phyloP scores from a whole-genome alignment of 2,797 vertebrate genomes.

The Poecilia velifera region DNA sequence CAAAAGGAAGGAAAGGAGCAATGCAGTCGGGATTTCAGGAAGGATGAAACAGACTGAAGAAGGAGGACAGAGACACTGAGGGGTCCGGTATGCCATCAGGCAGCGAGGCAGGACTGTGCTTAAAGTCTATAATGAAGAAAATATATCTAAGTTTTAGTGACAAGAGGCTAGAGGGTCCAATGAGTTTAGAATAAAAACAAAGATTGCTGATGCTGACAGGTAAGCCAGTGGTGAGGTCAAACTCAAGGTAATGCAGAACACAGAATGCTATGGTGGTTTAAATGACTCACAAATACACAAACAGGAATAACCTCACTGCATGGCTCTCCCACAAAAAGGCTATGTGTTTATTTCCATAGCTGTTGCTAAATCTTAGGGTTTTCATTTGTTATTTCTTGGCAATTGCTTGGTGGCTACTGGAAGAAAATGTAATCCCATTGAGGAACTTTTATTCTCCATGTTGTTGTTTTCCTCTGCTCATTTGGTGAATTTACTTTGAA shows the following conservation, averaged over 20 bases:
- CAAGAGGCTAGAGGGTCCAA: constrained; percentile 36
- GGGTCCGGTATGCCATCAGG: constrained; percentile 60
- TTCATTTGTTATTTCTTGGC: constrained; percentile 19
- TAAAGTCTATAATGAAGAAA: constrained; percentile 56
- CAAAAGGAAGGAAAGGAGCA: constrained; percentile 47
- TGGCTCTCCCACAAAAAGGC: constrained; percentile 6
- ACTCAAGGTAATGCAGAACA: constrained; percentile 67
- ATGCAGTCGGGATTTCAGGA: constrained; percentile 59
- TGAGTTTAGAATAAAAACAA: constrained; percentile 56
- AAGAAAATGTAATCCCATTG: constrained; percentile 3
- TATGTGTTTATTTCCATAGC: constrained; percentile 35
- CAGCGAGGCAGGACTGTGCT: constrained; percentile 56
- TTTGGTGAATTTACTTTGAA: constrained; percentile 1
- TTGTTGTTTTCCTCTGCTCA: constrained; percentile 3
- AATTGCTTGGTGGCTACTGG: neutral
- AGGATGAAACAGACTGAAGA: constrained; percentile 63
- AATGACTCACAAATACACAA: constrained; percentile 56
- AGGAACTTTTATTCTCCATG: constrained; percentile 1
- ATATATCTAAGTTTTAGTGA: constrained; percentile 46
- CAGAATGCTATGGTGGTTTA: constrained; percentile 24
- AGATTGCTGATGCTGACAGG: constrained; percentile 41
- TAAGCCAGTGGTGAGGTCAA: constrained; percentile 66
- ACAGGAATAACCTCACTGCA: constrained; percentile 22
- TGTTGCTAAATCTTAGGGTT: constrained; percentile 20
- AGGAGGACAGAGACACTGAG: constrained; percentile 55